A percentile compares a stretch with the other conserved stretches of the same genome.
Evolutionary conservation across 2,888 invertebrate genomes (phyloP).

Genomic region (Stenoptilia bipunctidactyla): DNA sequence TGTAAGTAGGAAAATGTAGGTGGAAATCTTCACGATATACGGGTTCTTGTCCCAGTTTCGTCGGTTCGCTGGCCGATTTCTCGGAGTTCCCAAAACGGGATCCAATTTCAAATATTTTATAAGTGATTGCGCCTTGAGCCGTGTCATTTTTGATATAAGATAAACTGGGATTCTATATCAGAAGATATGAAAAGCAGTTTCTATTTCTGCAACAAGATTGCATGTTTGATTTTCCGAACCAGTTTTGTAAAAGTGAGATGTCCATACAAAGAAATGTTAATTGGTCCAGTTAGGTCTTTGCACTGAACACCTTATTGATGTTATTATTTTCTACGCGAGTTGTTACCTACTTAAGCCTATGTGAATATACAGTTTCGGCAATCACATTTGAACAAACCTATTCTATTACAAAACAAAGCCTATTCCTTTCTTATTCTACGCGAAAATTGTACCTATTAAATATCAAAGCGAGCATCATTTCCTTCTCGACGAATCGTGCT

Average conservation of each 20-base stretch:
- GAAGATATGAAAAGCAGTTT: slow-evolving; percentile 34
- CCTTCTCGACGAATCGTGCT: no score
- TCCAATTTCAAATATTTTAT: slow-evolving; percentile 31
- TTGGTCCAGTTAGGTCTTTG: background rate
- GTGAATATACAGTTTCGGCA: no score
- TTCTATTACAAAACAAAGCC: no score
- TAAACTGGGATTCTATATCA: slow-evolving; percentile 37
- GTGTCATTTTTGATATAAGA: slow-evolving; percentile 34
- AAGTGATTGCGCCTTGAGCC: slow-evolving; percentile 45
- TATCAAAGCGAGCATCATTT: no score
- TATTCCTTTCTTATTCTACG: no score
- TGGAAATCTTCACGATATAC: slow-evolving; percentile 38
- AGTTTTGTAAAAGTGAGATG: background rate
- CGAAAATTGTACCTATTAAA: no score
- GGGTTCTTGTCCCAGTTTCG: slow-evolving; percentile 56
- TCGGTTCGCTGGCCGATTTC: slow-evolving; percentile 61
- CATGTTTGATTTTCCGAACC: background rate
- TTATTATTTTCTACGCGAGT: no score
- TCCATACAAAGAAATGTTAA: no score
- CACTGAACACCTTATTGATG: no score
- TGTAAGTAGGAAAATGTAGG: no score
- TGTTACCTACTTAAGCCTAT: no score
- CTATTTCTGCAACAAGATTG: slow-evolving; percentile 29
- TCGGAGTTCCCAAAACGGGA: slow-evolving; percentile 29
- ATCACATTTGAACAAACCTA: no score